phyloP scores from a whole-genome alignment of 2,113 vertebrate genomes.

The Lepisosteus osseus region DNA sequence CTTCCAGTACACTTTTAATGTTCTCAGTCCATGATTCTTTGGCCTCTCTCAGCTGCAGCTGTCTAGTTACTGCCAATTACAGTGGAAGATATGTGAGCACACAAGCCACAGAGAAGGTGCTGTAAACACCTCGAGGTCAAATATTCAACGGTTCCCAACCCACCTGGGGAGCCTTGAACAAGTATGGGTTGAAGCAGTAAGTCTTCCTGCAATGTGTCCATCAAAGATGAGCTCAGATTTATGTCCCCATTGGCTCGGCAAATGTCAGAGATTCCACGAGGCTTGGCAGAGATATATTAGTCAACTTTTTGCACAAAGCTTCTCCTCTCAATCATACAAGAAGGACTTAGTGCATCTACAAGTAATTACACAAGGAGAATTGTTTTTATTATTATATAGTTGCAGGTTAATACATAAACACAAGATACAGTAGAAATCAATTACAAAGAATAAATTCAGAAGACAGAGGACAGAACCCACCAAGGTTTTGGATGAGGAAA shows the following conservation, averaged over 20 bases:
- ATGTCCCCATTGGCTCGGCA: conserved; percentile 9
- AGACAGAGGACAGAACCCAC: too few relatives aligned
- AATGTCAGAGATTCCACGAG: conserved; percentile 8
- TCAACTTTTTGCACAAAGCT: conserved; percentile 1
- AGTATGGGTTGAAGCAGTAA: not conserved
- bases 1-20: not conserved
- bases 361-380: too few relatives aligned
- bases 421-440: too few relatives aligned
- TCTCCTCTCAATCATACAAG: not conserved
- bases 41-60: conserved; percentile 7
- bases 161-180: conserved; percentile 17
- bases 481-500: too few relatives aligned
- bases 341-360: too few relatives aligned
- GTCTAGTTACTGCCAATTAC: conserved; percentile 11
- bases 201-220: not conserved
- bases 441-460: too few relatives aligned
- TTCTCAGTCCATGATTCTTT: not conserved
- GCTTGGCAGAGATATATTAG: not conserved
- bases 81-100: not conserved
- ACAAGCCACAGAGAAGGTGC: not conserved
- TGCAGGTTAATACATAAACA: too few relatives aligned
- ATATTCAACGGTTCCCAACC: not conserved
- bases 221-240: conserved; percentile 5
- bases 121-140: conserved; percentile 1
- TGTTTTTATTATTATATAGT: too few relatives aligned